Conservation (phyloP, 2,888 invertebrate species). For the Lasioglossum malachurum region DNA sequence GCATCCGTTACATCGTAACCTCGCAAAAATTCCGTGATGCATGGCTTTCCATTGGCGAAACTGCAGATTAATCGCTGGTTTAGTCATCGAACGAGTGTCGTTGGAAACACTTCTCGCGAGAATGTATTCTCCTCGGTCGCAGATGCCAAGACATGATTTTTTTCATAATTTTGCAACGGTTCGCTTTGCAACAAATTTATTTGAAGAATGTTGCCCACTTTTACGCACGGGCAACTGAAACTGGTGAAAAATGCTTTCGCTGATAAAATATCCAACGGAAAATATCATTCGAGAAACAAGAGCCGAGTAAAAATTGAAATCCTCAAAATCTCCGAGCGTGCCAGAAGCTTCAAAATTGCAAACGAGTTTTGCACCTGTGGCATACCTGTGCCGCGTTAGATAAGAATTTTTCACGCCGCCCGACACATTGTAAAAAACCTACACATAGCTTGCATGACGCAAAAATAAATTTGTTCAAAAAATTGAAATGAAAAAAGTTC, state of each 20-base stretch:
- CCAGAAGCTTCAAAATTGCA: neutral
- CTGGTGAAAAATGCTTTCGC: neutral
- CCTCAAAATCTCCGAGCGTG: neutral
- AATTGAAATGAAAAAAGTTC: neutral
- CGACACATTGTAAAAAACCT: neutral
- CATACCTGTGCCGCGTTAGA: neutral
- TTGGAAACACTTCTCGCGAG: neutral
- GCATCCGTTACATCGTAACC: neutral
- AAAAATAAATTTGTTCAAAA: neutral
- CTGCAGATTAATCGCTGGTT: neutral
- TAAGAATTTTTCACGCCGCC: neutral
- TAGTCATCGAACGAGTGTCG: neutral
- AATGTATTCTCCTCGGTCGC: neutral
- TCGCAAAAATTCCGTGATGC: neutral
- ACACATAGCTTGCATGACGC: neutral
- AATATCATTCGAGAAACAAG: neutral
- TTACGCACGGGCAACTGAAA: neutral
- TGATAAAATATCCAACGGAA: neutral
- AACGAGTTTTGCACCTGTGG: neutral
- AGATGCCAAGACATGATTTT: neutral
- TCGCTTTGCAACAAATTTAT: too few species aligned
- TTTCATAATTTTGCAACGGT: too few species aligned
- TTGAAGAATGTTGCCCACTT: neutral
- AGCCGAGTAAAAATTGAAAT: neutral
- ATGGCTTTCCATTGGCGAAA: neutral